Base-by-base conservation (phyloP, 2,888 invertebrate genomes). In the Cerceris ruficornis region DNA sequence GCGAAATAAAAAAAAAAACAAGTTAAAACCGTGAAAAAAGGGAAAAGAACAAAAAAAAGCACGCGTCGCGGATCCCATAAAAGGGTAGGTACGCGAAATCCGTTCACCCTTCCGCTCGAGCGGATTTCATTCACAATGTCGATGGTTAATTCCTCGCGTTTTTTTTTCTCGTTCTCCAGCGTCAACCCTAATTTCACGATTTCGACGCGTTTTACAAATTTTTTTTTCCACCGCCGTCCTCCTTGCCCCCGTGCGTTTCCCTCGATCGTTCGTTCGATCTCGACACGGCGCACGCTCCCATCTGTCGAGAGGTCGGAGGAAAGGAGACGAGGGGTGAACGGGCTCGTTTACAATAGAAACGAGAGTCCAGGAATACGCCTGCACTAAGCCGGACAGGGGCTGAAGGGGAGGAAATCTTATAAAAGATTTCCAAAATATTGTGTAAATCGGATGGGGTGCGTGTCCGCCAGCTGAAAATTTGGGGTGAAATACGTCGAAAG, bases 341-440 rank as follows among this genome's bases (percentile, higher is more conserved):
- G 62, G 76, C 66, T 75, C 72, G 81, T 49, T 75, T 72, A 82
- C 81, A 81, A 81, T 81, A 42, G 67, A 28, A 28, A 28, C 28
- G 76, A 71, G 69, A 81, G 71, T 75, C 67, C 75, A 81, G 79
- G 77, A 82, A 76, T 62, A 59, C 65, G 72, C 68, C 46, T 54
- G 79, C 57, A 69, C 67, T 87, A 88, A 88, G 88, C 89, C 75
- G 77, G 75, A 81, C 28, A 84, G 77, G 77, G 46, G 74, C 64
- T 68, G 74, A 75, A 74, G 84, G 86, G 80, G 68, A 69, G 65
- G 80, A 81, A 82, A 85, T 85, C 85, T 87, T 88, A 91, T 92
- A 90, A 91, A 91, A 89, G 92, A 91, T 92, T 92, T 92, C 92
- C 92, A 92, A 92, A 92, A 92, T 92, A 92, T 92, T 92, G 92